phyloP scores from a whole-genome alignment of 1,140 invertebrate species.

The Diuraphis noxia region DNA sequence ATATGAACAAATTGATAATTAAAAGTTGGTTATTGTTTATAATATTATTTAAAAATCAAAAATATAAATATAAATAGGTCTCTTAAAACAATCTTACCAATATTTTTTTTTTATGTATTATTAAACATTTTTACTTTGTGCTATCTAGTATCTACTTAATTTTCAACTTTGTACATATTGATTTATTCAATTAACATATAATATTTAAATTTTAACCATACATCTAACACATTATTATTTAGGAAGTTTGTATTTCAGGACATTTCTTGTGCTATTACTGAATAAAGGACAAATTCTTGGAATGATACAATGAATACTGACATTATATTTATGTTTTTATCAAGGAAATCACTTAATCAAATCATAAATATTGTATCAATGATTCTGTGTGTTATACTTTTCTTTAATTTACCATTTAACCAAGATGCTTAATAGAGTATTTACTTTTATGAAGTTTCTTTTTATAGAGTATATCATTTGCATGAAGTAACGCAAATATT shows the following conservation, averaged over 20 bases:
- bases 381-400: not conserved
- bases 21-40: not conserved
- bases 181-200: not conserved
- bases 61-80: too few species aligned
- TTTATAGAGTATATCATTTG: too few species aligned
- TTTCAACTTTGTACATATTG: not conserved
- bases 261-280: not conserved
- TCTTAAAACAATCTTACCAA: not conserved
- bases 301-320: not conserved
- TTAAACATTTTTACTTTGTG: not conserved
- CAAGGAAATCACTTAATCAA: not conserved
- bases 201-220: not conserved
- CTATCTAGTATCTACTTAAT: too few species aligned
- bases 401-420: too few species aligned
- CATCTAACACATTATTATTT: not conserved
- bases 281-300: not conserved
- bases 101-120: not conserved
- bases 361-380: not conserved
- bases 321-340: not conserved
- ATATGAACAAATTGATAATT: not conserved
- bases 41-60: not conserved
- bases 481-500: too few species aligned
- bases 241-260: not conserved
- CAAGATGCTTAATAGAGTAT: too few species aligned
- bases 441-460: too few species aligned